Evolutionary conservation across 2,888 invertebrate genomes (phyloP), one percentile per base, ranked within the genome.

Genomic region (Galeruca laticollis): DNA sequence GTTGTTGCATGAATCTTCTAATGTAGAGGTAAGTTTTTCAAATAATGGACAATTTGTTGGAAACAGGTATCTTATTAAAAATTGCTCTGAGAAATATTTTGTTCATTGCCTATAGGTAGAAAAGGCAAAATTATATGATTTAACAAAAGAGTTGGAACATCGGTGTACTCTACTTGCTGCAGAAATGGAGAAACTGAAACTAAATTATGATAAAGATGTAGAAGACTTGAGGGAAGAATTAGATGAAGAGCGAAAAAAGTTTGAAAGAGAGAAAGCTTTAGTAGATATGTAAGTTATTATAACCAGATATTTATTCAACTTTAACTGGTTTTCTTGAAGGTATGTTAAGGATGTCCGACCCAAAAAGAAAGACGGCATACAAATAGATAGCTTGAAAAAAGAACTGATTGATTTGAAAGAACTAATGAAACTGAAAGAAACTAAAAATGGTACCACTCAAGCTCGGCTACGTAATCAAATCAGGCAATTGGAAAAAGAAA

Each of bases 381-480:
- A 94, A 84, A 88, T 92, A 11, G 84, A 88, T 1, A 87, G 86
- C 73, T 84, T 93, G 10, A 92, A 89, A 77, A 89, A 90, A 68
- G 90, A 93, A 84, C 83, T 94, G 40, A 88, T 86, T 64, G 87
- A 89, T 54, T 83, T 93, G 0, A 91, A 90, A 82, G 90, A 91
- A 73, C 91, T 93, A 75, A 86, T 92, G 18, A 90, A 89, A 80
- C 82, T 90, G n/a, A 94, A 93, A 84, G 94, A 94, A 77, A 89
- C 90, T 15, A 89, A 91, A 78, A 92, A 92, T 80, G 90, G 91
- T 5, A 89, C 92, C 0, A 89, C 89, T 0, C 92, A 92, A 80
- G 93, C 93, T 0, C 87, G 94, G 74, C 86, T 94, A 10, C 88
- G 93, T 20, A 93, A 92, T 74, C 93, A 94, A 84, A 86, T 94